A percentile compares a stretch with the other conserved stretches of the same genome.
Conservation (phyloP, 2,113 vertebrate genomes). For the Phalacrocorax aristotelis region DNA sequence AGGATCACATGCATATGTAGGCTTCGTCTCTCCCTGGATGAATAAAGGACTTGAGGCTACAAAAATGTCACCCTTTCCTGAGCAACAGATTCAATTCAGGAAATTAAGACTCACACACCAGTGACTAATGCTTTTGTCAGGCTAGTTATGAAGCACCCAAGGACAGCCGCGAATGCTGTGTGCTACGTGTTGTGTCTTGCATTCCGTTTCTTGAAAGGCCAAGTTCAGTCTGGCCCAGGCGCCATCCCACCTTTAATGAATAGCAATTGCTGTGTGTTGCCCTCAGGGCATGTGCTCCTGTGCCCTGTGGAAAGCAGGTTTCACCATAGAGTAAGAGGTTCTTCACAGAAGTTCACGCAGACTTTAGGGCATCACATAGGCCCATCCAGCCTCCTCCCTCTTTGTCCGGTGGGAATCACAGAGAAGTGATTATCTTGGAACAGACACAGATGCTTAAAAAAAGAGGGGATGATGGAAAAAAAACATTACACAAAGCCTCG, state of each 20-base stretch:
- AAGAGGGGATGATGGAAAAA: conserved; percentile 31
- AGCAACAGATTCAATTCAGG: background rate
- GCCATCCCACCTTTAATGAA: background rate
- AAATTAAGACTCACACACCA: background rate
- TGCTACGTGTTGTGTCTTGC: background rate
- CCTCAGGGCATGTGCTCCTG: background rate
- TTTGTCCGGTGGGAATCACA: conserved; percentile 55
- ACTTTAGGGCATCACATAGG: background rate
- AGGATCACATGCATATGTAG: fast-evolving
- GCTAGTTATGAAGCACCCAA: fast-evolving
- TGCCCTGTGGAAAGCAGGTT: background rate
- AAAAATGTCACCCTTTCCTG: background rate
- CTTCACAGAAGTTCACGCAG: background rate
- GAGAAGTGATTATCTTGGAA: conserved; percentile 50
- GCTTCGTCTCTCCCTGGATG: background rate
- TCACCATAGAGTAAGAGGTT: background rate
- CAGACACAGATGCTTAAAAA: background rate
- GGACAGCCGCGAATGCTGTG: fast-evolving
- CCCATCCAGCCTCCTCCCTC: conserved; percentile 31
- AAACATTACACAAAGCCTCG: conserved; percentile 53
- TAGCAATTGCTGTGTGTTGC: background rate
- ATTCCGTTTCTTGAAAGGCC: background rate
- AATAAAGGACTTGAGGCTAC: background rate
- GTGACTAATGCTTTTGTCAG: background rate
- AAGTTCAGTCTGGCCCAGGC: background rate